Conservation (phyloP, 2,113 vertebrate species). For the Telmatochromis brichardi region DNA sequence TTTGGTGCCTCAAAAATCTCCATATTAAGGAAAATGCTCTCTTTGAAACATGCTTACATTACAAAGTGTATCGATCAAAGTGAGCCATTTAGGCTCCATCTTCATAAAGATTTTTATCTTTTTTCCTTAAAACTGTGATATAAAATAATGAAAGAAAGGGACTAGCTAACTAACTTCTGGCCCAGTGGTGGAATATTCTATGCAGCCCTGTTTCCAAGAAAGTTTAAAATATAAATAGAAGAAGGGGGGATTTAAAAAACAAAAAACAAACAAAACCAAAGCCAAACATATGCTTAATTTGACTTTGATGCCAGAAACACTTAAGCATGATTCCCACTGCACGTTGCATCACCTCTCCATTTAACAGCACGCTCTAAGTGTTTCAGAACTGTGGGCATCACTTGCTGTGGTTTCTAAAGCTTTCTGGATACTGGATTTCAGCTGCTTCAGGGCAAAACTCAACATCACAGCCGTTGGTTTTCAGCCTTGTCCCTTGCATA, state of each 20-base stretch:
- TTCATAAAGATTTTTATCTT: neutral
- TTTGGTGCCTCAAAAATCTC: neutral
- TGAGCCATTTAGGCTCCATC: neutral
- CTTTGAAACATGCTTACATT: neutral
- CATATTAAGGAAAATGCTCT: neutral
- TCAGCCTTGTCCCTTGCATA: neutral
- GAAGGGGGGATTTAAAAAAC: neutral
- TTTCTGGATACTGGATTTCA: neutral
- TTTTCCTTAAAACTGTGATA: neutral
- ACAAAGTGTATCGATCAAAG: neutral
- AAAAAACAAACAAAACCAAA: neutral
- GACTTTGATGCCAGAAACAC: neutral
- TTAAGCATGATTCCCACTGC: neutral
- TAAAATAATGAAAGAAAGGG: neutral
- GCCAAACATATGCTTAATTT: neutral
- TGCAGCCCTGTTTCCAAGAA: neutral
- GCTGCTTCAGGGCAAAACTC: neutral
- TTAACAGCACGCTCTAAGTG: neutral
- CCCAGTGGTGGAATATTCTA: neutral
- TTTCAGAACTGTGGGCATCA: neutral
- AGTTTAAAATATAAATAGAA: neutral
- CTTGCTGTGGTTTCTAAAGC: neutral
- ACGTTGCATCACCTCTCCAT: neutral
- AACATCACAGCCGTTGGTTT: neutral
- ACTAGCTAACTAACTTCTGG: neutral